A percentile compares a stretch with the other conserved stretches of the same genome.
phyloP scores from a whole-genome alignment of 2,797 vertebrate genomes.

The Oreochromis mossambicus region DNA sequence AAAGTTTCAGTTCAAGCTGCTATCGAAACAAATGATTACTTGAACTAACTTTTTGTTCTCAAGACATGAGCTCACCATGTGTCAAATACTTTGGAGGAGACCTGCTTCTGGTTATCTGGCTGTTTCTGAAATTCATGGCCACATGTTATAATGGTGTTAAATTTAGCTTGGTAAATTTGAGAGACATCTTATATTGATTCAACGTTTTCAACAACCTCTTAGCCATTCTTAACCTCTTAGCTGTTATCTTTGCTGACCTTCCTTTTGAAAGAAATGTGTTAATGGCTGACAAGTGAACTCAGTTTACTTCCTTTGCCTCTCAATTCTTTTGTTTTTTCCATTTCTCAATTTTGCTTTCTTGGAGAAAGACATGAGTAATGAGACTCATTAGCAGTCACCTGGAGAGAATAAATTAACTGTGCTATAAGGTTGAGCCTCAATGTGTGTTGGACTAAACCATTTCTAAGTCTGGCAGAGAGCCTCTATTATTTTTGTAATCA shows the following conservation, averaged over 20 bases:
- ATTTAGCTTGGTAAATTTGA: background rate
- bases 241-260: background rate
- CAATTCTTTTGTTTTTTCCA: fast-evolving
- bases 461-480: background rate
- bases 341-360: background rate
- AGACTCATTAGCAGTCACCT: background rate
- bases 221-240: background rate
- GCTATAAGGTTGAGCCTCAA: background rate
- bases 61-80: background rate
- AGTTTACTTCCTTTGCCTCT: background rate
- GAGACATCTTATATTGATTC: background rate
- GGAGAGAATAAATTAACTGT: background rate
- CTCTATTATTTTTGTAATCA: background rate
- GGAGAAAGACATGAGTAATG: background rate
- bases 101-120: background rate
- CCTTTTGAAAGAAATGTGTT: background rate
- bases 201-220: fast-evolving
- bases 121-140: background rate
- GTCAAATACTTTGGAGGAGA: background rate
- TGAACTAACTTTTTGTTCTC: background rate
- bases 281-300: background rate
- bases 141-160: background rate
- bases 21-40: background rate
- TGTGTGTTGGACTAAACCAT: background rate
- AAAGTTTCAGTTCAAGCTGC: background rate